A percentile compares a stretch with the other conserved stretches of the same genome.
Evolutionary conservation across 2,113 vertebrate genomes (phyloP).

Genomic region (Tretioscincus oriximinensis): DNA sequence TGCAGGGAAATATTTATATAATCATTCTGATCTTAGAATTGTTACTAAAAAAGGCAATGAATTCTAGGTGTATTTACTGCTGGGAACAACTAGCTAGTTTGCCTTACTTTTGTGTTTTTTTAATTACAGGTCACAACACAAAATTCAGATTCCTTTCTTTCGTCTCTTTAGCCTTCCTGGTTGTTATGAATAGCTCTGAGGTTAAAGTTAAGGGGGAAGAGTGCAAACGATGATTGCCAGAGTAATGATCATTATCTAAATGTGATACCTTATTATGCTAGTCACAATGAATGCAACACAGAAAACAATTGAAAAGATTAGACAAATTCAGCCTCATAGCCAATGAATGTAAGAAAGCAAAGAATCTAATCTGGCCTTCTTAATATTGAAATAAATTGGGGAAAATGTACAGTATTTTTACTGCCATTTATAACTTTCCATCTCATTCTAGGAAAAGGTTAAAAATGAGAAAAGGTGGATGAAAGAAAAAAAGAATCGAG

Average conservation of each 20-base stretch:
- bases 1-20: background rate
- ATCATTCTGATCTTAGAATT: background rate
- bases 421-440: background rate
- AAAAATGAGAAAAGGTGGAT: background rate
- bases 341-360: constrained; percentile 56
- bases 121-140: background rate
- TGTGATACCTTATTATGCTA: constrained; percentile 13
- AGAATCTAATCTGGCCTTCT: constrained; percentile 49
- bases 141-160: background rate
- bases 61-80: background rate
- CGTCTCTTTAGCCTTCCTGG: constrained; percentile 7
- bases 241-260: constrained; percentile 18
- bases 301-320: constrained; percentile 16
- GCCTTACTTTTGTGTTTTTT: background rate
- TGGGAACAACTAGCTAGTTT: background rate
- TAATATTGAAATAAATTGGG: constrained; percentile 32
- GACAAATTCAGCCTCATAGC: constrained; percentile 45
- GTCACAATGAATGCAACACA: constrained; percentile 22
- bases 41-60: background rate
- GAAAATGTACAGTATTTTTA: constrained; percentile 23
- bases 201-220: background rate
- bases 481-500: constrained; percentile 10
- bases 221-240: constrained; percentile 20
- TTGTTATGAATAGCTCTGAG: constrained; percentile 13
- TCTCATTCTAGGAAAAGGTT: background rate